A percentile compares a stretch with the other conserved stretches of the same genome.
phyloP scores from a whole-genome alignment of 1,140 invertebrate species.

The Homarus americanus region DNA sequence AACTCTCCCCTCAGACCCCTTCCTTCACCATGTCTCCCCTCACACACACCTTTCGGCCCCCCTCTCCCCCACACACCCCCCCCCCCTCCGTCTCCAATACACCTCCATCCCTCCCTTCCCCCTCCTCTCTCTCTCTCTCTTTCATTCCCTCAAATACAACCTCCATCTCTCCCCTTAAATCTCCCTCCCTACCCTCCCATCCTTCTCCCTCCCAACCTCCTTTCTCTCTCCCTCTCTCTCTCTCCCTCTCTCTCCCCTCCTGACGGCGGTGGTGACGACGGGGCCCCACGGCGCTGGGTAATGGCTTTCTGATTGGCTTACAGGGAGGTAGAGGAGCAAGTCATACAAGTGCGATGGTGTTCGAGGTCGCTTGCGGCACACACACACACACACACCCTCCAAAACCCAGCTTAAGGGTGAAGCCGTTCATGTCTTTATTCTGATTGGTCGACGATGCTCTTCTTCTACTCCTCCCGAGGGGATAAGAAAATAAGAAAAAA shows the following conservation, averaged over 20 bases:
- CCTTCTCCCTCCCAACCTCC: not conserved
- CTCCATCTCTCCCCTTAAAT: not conserved
- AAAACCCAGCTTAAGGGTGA: not conserved
- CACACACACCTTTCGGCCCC: too few species aligned
- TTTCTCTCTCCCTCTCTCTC: not conserved
- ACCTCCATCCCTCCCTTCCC: not conserved
- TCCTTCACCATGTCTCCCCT: not conserved
- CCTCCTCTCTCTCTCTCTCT: not conserved
- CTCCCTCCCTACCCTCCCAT: not conserved
- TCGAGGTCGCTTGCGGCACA: not conserved
- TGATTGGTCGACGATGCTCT: not conserved
- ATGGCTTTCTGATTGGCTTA: constrained; percentile 60
- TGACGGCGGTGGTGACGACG: not conserved
- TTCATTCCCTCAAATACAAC: not conserved
- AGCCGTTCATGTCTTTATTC: not conserved
- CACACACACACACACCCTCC: too few species aligned
- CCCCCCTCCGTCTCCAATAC: not conserved
- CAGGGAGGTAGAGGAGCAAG: constrained; percentile 6
- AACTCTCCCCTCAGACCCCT: not conserved
- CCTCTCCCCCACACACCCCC: not conserved
- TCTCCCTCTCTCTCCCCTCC: not conserved
- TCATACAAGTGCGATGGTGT: constrained; percentile 16
- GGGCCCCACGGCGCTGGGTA: constrained; percentile 17
- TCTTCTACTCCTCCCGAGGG: not conserved
- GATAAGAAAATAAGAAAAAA: not conserved